Base-by-base conservation (phyloP, 1,140 invertebrate species). In the Odontomachus brunneus region DNA sequence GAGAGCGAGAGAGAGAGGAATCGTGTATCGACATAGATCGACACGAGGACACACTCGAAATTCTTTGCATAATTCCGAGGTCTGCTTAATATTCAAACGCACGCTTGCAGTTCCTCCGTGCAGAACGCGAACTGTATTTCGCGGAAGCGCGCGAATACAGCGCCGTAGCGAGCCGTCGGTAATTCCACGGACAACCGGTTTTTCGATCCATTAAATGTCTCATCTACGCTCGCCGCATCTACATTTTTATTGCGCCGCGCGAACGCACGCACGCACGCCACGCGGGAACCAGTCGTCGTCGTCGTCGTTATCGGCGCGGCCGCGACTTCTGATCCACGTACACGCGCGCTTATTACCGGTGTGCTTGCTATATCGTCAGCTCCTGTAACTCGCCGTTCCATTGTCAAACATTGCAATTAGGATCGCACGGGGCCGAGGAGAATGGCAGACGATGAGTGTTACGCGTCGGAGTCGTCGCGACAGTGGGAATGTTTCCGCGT, bases 131-230 rank as follows among this genome's bases (percentile, higher is more conserved):
- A 86, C 59, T 63, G 19, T 74, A 83, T 87, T n/a, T n/a, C 72
- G 69, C 55, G 29, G 24, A 60, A 51, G 24, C 55, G 57, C 82
- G 57, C 78, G 73, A 88, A 85, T 84, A 33, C 2, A 69, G 55
- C 44, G 33, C 26, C 66, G 29, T 76, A 74, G 44, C 14, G 48
- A 59, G 26, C 11, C 60, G 48, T 53, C 38, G 72, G 63, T 57
- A 78, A 86, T 84, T 86, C 82, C 82, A 53, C n/a, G 62, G 59
- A 33, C 33, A 88, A 89, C 88, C 82, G 81, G 87, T 89, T 89
- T 86, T 88, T 88, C 63, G 33, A 55, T 74, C 72, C 62, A 81
- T 82, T 78, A 86, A 86, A 82, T 51, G 67, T n/a, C 57, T 86
- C 73, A 71, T 78, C 84, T 83, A 86, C 53, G 44, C 59, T 65